A percentile compares a stretch with the other conserved stretches of the same genome.
phyloP scores from a whole-genome alignment of 2,113 vertebrate genomes.

The Tetraodon nigroviridis region DNA sequence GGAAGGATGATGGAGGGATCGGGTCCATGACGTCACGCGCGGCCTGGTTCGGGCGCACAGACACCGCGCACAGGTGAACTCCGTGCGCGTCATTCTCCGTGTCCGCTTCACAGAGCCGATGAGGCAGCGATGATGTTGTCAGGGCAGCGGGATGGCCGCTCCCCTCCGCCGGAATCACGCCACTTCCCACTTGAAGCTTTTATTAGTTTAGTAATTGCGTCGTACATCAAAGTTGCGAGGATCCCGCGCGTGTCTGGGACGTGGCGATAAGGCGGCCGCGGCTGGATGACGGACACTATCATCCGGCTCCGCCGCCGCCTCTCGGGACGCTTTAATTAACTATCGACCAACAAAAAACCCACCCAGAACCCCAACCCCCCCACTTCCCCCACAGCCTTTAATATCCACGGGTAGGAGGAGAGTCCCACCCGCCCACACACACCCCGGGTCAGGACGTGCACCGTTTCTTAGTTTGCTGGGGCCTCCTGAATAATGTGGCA shows the following conservation, averaged over 20 bases:
- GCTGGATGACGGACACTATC: slow-evolving; percentile 62
- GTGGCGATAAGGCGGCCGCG: slow-evolving; percentile 64
- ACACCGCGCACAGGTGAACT: slow-evolving; percentile 2
- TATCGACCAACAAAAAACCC: slow-evolving; percentile 40
- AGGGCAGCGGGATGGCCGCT: slow-evolving; percentile 37
- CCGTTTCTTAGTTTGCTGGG: neutral
- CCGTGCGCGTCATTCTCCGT: neutral
- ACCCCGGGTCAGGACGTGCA: neutral
- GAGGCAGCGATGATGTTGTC: slow-evolving; percentile 59
- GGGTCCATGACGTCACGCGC: slow-evolving; percentile 14
- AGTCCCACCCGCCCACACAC: neutral
- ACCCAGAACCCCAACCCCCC: slow-evolving; percentile 5
- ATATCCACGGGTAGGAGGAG: slow-evolving; percentile 23
- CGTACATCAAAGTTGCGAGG: slow-evolving; percentile 71
- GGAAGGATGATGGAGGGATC: too few species aligned
- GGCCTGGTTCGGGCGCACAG: too few species aligned
- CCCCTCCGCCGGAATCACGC: slow-evolving; percentile 19
- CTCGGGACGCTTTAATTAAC: slow-evolving; percentile 58
- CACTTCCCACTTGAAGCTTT: slow-evolving; percentile 64
- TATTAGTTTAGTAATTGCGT: slow-evolving; percentile 75
- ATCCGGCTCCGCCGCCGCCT: slow-evolving; percentile 23
- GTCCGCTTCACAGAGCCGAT: slow-evolving; percentile 31
- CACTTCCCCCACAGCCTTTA: slow-evolving; percentile 21
- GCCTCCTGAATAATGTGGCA: neutral
- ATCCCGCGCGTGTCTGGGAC: slow-evolving; percentile 56